Conservation (phyloP, 2,797 vertebrate species). For the Anomalospiza imberbis region DNA sequence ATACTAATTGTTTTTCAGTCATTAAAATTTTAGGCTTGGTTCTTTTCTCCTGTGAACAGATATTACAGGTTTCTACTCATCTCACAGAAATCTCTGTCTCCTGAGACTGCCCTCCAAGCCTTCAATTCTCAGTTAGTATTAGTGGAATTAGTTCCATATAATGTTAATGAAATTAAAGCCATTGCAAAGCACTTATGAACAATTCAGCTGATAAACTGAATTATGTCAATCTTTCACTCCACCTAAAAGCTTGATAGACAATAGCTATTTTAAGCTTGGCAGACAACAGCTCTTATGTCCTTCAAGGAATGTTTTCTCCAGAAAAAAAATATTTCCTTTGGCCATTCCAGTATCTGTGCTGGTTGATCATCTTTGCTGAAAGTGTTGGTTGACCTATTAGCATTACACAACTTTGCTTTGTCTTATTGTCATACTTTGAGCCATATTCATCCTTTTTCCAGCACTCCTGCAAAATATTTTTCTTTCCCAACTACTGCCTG, state of each 20-base stretch:
- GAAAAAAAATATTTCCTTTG: background rate
- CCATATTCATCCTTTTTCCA: background rate
- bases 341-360: background rate
- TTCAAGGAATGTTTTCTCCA: background rate
- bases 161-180: background rate
- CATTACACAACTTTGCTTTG: background rate
- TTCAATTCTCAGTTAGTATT: background rate
- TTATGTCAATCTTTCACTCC: background rate
- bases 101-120: background rate
- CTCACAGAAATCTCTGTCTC: background rate
- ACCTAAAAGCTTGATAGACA: background rate
- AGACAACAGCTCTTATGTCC: background rate
- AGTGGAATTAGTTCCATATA: background rate
- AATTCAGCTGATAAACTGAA: background rate
- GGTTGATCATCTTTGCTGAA: background rate
- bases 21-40: background rate
- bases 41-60: background rate
- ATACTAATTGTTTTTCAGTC: background rate
- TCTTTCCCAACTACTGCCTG: background rate
- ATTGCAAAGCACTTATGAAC: background rate
- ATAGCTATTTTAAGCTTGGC: background rate
- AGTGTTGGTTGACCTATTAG: background rate
- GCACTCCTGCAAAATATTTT: background rate
- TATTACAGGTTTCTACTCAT: background rate
- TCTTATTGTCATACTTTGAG: background rate